These are phyloP conservation scores for Rachycentron canadum DNA, from an alignment of 2,797 vertebrate genomes.

Conservation along the genomic window DNA sequence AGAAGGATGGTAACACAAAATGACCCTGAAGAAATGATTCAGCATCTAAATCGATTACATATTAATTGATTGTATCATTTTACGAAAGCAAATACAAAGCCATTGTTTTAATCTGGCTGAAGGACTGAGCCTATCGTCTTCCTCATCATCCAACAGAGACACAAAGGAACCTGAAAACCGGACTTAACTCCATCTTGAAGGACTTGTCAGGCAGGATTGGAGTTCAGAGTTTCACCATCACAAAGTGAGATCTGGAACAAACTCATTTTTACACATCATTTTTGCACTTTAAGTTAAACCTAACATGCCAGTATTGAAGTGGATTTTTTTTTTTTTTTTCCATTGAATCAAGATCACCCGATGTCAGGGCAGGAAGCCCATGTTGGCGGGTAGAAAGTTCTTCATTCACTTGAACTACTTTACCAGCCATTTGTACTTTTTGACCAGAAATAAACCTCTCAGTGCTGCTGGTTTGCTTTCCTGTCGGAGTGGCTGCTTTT, in stretches of 20 bases:
- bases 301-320: neutral
- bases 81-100: slow-evolving; percentile 31
- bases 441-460: slow-evolving; percentile 30
- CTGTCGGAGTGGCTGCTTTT: slow-evolving; percentile 14
- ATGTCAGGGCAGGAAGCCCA: slow-evolving; percentile 43
- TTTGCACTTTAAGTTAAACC: slow-evolving; percentile 48
- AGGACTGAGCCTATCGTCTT: slow-evolving; percentile 35
- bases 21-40: slow-evolving; percentile 27
- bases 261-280: slow-evolving; percentile 49
- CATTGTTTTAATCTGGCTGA: slow-evolving; percentile 28
- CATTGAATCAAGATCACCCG: slow-evolving; percentile 10
- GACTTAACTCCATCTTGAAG: slow-evolving; percentile 40
- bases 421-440: slow-evolving; percentile 52
- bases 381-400: slow-evolving; percentile 45
- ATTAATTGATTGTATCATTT: slow-evolving; percentile 40
- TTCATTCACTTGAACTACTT: slow-evolving; percentile 28
- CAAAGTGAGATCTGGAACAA: slow-evolving; percentile 37
- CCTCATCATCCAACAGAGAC: slow-evolving; percentile 26
- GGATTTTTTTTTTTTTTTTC: slow-evolving; percentile 19
- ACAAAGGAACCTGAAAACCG: slow-evolving; percentile 42
- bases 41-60: slow-evolving; percentile 26
- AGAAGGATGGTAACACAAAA: slow-evolving; percentile 32
- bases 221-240: slow-evolving; percentile 37
- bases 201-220: slow-evolving; percentile 36
- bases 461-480: slow-evolving; percentile 30